Percentiles rank a stretch among this genome's conserved stretches.
Conservation (phyloP, 2,113 vertebrate species). For the Cygnus atratus region DNA sequence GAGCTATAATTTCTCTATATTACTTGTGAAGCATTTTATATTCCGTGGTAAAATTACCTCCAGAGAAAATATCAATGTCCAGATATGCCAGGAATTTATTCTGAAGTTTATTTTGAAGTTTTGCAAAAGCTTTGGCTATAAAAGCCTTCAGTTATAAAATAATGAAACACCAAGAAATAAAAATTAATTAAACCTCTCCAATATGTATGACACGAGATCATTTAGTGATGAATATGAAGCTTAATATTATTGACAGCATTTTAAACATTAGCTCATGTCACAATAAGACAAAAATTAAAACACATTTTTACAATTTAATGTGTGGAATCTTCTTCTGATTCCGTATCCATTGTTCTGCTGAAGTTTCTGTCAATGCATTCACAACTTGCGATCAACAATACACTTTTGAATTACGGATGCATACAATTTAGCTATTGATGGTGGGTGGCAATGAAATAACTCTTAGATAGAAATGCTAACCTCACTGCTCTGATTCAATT, state of each 20-base stretch:
- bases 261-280: neutral
- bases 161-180: neutral
- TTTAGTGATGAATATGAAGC: neutral
- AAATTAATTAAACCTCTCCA: neutral
- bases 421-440: conserved; percentile 4
- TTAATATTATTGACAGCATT: neutral
- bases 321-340: neutral
- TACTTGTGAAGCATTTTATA: neutral
- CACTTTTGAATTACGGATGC: neutral
- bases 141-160: neutral
- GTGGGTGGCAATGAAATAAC: neutral
- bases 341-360: neutral
- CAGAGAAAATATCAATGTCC: neutral
- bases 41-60: neutral
- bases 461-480: conserved; percentile 77
- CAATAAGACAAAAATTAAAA: neutral
- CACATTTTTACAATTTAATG: neutral
- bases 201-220: neutral
- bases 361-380: neutral
- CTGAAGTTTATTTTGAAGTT: neutral
- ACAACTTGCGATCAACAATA: neutral
- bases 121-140: neutral
- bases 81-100: neutral
- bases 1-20: neutral
- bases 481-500: conserved; percentile 98